Evolutionary conservation across 2,888 invertebrate genomes (phyloP), one percentile per base, ranked within the genome.

Genomic region (Geotrupes spiniger): DNA sequence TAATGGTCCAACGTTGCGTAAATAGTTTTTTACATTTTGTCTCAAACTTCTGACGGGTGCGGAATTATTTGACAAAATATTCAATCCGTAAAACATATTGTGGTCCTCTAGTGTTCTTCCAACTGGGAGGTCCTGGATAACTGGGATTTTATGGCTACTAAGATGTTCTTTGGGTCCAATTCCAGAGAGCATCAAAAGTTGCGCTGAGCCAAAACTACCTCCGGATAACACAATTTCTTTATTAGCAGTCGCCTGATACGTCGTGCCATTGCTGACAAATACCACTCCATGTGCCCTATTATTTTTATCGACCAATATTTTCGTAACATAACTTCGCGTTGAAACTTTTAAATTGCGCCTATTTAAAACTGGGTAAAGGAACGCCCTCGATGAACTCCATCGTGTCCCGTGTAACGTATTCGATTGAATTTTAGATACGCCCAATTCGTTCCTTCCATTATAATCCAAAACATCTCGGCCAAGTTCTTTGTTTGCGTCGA

Each of bases 131-230:
- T 89, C 78, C 49, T 80, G 75, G 28, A 87, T 62, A 2, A 83
- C 77, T 0, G 75, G 66, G 41, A 89, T 85, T 1, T 76, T 76
- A 4, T 81, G 61, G 27, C 79, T 71, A 1, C 66, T 56, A 2
- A 88, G 70, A 63, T 87, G 81, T 0, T 78, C 71, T 10, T 65
- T 69, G 0, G 87, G 87, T 0, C 87, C 87, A 17, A 91, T 75
- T 8, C 92, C 92, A 0, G 91, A 91, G 9, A 92, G 69, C 87
- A 91, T 85, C 36, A 93, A 70, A 6, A 92, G 68, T 66, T 92
- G 91, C 0, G 92, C 89, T 0, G 90, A 87, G 52, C 85, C 87
- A 17, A 92, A 82, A 0, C 86, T 74, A 3, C 92, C 92, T 0
- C 89, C 89, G 6, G 85, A 81, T 11, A 92, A 69, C 40, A 92